Evolutionary conservation across 1,140 invertebrate species (phyloP).

Genomic region (Pseudomyrmex gracilis): DNA sequence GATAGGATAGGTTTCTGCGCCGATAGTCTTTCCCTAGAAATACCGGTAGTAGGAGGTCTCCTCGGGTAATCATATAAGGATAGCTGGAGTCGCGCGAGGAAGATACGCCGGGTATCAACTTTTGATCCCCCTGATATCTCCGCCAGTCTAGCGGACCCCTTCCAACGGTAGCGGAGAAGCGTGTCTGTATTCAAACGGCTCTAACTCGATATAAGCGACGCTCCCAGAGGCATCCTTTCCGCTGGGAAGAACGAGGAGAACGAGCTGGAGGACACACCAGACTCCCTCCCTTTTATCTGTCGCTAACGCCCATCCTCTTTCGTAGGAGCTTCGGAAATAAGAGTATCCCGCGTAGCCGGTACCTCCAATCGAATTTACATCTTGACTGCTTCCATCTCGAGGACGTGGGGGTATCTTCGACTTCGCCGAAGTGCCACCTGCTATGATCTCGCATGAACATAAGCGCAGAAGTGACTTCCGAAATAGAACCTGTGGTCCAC

Average conservation of each 20-base stretch:
- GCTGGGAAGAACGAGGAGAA: slow-evolving; percentile 67
- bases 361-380: slow-evolving; percentile 83
- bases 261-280: slow-evolving; percentile 71
- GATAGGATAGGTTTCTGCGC: not conserved
- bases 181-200: slow-evolving; percentile 83
- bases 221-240: slow-evolving; percentile 78
- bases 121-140: slow-evolving; percentile 80
- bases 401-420: slow-evolving; percentile 4
- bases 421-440: slow-evolving; percentile 25
- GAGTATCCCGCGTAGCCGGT: slow-evolving; percentile 74
- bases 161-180: slow-evolving; percentile 14
- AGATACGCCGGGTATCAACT: slow-evolving; percentile 79
- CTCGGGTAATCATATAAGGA: slow-evolving; percentile 82
- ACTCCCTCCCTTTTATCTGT: slow-evolving; percentile 53
- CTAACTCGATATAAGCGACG: slow-evolving; percentile 84
- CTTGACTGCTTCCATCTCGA: slow-evolving; percentile 54
- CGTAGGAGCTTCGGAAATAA: slow-evolving; percentile 65
- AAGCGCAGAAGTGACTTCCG: not conserved
- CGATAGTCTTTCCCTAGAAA: slow-evolving; percentile 51
- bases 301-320: slow-evolving; percentile 48
- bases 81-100: slow-evolving; percentile 63
- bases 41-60: slow-evolving; percentile 66
- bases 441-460: slow-evolving; percentile 8
- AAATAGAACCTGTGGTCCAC: slow-evolving; percentile 43
- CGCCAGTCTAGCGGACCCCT: slow-evolving; percentile 40